phyloP scores from a whole-genome alignment of 2,113 vertebrate species.

The Bubo blakistoni region DNA sequence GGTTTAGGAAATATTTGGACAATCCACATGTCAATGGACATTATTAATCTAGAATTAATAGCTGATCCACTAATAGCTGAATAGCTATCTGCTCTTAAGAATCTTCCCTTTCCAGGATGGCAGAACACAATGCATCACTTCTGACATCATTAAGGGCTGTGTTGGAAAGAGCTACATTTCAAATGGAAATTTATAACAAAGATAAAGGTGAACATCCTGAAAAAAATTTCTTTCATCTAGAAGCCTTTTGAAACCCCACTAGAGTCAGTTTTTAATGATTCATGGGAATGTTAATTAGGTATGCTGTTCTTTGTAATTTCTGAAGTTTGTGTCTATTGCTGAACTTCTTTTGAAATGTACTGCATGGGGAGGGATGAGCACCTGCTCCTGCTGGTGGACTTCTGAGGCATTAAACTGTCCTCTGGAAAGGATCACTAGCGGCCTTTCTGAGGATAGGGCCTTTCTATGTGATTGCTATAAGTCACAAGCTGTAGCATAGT shows the following conservation, averaged over 20 bases:
- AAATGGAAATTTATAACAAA: neutral
- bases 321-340: neutral
- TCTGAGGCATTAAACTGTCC: neutral
- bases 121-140: neutral
- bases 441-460: neutral
- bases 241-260: neutral
- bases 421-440: neutral
- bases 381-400: fast-evolving
- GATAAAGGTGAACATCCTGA: neutral
- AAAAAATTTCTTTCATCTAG: neutral
- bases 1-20: neutral
- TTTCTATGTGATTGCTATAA: neutral
- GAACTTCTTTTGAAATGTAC: neutral
- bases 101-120: neutral
- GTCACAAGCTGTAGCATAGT: neutral
- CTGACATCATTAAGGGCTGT: neutral
- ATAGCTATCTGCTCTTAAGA: neutral
- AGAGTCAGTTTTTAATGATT: neutral
- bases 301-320: neutral
- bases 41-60: neutral
- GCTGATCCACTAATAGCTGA: neutral
- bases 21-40: neutral
- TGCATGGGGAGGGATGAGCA: too few relatives aligned
- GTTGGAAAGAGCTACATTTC: neutral
- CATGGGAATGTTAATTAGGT: neutral